Conservation (phyloP, 2,113 vertebrate species). For the Vireo altiloquus region DNA sequence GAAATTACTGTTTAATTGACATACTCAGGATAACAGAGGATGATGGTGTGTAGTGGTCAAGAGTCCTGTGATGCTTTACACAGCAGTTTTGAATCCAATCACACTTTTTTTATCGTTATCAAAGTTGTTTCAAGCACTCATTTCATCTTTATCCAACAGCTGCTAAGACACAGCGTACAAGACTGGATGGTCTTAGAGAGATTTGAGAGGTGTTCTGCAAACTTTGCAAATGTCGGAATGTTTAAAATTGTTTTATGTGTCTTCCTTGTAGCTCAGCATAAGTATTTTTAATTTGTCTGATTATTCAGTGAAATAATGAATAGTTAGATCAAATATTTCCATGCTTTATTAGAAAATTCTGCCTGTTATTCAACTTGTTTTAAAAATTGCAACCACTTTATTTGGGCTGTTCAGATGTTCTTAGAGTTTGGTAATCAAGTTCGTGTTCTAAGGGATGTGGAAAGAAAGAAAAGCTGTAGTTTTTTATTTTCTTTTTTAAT, state of each 20-base stretch:
- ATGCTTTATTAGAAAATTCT: constrained; percentile 61
- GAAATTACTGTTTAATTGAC: constrained; percentile 88
- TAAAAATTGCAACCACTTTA: constrained; percentile 38
- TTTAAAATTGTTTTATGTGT: constrained; percentile 50
- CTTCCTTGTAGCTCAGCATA: constrained; percentile 51
- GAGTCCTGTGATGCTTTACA: constrained; percentile 76
- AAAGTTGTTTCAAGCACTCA: constrained; percentile 61
- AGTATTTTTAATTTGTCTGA: constrained; percentile 53
- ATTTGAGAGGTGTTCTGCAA: not conserved
- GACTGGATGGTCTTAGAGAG: constrained; percentile 31
- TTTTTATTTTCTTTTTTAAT: constrained; percentile 23
- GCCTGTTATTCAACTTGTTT: constrained; percentile 38
- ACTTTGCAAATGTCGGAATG: constrained; percentile 47
- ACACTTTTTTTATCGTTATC: constrained; percentile 44
- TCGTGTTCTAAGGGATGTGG: constrained; percentile 44
- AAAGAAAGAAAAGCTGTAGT: constrained; percentile 59
- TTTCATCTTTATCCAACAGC: constrained; percentile 61
- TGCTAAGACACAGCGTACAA: constrained; percentile 58
- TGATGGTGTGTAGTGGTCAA: constrained; percentile 76
- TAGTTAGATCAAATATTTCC: constrained; percentile 44
- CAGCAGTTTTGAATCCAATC: constrained; percentile 70
- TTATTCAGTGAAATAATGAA: constrained; percentile 60
- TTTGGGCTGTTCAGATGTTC: constrained; percentile 46
- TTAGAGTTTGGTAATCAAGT: constrained; percentile 40
- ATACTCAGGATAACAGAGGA: constrained; percentile 97